A percentile compares a stretch with the other conserved stretches of the same genome.
phyloP scores from a whole-genome alignment of 1,140 invertebrate genomes.

The Diorhabda sublineata region DNA sequence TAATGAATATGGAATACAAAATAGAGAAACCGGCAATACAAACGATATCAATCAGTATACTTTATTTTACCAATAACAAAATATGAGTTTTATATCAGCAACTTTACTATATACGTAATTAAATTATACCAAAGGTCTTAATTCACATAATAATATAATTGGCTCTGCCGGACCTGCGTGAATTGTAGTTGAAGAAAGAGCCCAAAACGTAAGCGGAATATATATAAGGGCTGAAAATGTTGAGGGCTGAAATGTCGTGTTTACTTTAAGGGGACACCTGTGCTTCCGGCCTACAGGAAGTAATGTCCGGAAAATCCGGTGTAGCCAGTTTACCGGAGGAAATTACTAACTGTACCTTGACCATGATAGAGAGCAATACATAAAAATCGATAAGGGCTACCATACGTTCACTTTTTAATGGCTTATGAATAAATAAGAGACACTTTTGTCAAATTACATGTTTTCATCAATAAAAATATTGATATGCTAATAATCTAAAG shows the following conservation, averaged over 20 bases:
- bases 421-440: too few relatives aligned
- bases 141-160: background rate
- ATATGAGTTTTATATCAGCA: too few relatives aligned
- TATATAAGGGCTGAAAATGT: conserved; percentile 7
- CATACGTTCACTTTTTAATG: too few relatives aligned
- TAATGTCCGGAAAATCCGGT: conserved; percentile 31
- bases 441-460: too few relatives aligned
- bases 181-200: conserved; percentile 2
- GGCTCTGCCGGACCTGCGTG: background rate
- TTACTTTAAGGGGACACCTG: conserved; percentile 35
- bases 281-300: conserved; percentile 35
- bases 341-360: conserved; percentile 10
- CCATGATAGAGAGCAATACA: conserved; percentile 9
- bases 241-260: conserved; percentile 22
- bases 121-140: background rate
- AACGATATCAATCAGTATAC: too few relatives aligned
- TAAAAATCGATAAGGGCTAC: background rate
- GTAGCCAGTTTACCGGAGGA: conserved; percentile 16
- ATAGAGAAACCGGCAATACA: too few relatives aligned
- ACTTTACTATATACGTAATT: too few relatives aligned
- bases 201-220: background rate
- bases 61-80: too few relatives aligned
- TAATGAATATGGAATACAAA: too few relatives aligned
- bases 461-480: too few relatives aligned
- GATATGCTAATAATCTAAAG: too few relatives aligned